A percentile compares a stretch with the other conserved stretches of the same genome.
Conservation (phyloP, 1,140 invertebrate species). For the Eriocheir sinensis region DNA sequence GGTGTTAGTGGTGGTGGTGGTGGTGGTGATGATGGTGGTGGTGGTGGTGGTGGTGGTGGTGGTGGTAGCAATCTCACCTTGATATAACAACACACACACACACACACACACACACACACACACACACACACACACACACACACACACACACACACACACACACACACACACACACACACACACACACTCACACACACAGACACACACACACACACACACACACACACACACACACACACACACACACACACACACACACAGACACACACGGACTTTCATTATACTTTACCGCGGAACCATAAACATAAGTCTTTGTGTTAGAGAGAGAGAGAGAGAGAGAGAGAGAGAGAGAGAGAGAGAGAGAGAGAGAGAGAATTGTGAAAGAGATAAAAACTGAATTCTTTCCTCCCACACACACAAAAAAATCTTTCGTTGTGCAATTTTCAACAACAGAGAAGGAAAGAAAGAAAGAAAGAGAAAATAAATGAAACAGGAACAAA, state of each 20-base stretch:
- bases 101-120: constrained; percentile 62
- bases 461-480: not conserved
- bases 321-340: constrained; percentile 6
- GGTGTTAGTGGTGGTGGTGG: too few species aligned
- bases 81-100: constrained; percentile 42
- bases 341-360: too few species aligned
- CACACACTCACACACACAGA: constrained; percentile 51
- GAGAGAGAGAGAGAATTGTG: too few species aligned
- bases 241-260: constrained; percentile 35
- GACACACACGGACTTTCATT: not conserved
- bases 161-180: constrained; percentile 55
- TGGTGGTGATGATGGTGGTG: too few species aligned
- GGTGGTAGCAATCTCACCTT: too few species aligned
- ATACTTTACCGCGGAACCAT: not conserved
- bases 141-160: constrained; percentile 52
- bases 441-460: too few species aligned
- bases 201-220: constrained; percentile 57
- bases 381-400: too few species aligned
- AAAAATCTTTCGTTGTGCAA: not conserved
- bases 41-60: too few species aligned
- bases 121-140: constrained; percentile 55
- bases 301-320: not conserved
- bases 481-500: not conserved
- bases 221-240: constrained; percentile 55
- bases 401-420: too few species aligned